These are phyloP conservation scores for Cardinalis cardinalis DNA, from an alignment of 2,113 vertebrate species.

Conservation along the genomic window DNA sequence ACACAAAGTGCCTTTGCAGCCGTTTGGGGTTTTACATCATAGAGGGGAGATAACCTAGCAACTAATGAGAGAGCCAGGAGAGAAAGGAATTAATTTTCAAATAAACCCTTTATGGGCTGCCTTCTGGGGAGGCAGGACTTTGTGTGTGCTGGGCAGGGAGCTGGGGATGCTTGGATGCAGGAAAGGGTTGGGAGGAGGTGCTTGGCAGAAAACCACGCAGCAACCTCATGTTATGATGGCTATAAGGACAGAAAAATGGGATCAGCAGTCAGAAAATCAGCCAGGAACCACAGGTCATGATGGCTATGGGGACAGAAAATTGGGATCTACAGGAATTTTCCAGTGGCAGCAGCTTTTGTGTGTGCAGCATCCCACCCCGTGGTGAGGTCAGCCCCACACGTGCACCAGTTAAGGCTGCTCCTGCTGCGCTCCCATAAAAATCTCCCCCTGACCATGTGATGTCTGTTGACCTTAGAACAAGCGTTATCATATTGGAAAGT, in stretches of 20 bases:
- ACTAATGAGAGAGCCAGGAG: conserved; percentile 25
- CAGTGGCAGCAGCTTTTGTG: accelerated
- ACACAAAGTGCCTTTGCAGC: conserved; percentile 62
- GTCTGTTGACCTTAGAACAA: conserved; percentile 60
- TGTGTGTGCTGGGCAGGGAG: not conserved
- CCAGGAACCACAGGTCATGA: accelerated
- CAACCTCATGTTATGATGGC: accelerated
- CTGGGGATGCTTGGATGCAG: not conserved
- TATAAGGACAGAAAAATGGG: not conserved
- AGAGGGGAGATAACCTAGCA: conserved; percentile 45
- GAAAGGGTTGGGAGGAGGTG: not conserved
- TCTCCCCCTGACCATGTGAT: conserved; percentile 11
- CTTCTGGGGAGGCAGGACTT: not conserved
- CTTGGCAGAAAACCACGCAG: not conserved
- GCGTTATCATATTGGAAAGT: conserved; percentile 54
- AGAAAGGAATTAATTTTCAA: conserved; percentile 38
- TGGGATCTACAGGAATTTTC: not conserved
- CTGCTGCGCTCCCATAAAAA: not conserved
- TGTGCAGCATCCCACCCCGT: accelerated
- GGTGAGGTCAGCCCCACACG: not conserved
- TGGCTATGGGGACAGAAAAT: not conserved
- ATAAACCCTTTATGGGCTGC: not conserved
- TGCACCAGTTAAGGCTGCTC: not conserved
- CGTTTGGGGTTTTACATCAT: conserved; percentile 14
- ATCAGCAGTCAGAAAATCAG: not conserved